Evolutionary conservation across 1,140 invertebrate genomes (phyloP), one percentile per base, ranked within the genome.

Genomic region (Aleiodes sp.): DNA sequence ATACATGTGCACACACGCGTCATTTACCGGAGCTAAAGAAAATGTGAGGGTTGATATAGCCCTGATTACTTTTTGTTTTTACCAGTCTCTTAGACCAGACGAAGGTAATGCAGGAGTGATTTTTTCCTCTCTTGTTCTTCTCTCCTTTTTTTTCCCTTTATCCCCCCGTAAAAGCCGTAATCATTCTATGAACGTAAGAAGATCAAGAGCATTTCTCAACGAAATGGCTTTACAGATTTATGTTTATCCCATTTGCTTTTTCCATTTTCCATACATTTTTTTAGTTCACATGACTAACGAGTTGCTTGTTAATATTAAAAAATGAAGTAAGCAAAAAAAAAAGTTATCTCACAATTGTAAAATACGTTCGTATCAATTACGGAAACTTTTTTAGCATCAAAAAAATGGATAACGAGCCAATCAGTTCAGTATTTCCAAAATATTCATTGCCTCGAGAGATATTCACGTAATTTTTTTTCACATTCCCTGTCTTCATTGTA

Each of bases 401-500:
- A n/a, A n/a, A n/a, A n/a, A n/a, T n/a, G n/a, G n/a, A n/a, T n/a
- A n/a, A n/a, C n/a, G n/a, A n/a, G n/a, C n/a, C n/a, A n/a, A n/a
- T n/a, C n/a, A n/a, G n/a, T n/a, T n/a, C n/a, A n/a, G n/a, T n/a
- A n/a, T n/a, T n/a, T n/a, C n/a, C n/a, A n/a, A n/a, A n/a, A n/a
- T n/a, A n/a, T n/a, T n/a, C n/a, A n/a, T n/a, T n/a, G n/a, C n/a
- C n/a, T n/a, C n/a, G n/a, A n/a, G n/a, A n/a, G 10, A 10, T 10
- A 35, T 6, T 35, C 31, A 6, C 31, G 31, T 6, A 35, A 35
- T 4, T 35, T 6, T 35, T 4, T 35, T 3, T 9, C 46, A 24
- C 46, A 24, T 24, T 26, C 29, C 29, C 43, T 73, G 4, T 63
- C 35, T 41, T 7, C 37, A 26, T 37, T 63, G 24, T 63, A 37